Conservation (phyloP, 2,113 vertebrate species). For the Pipra filicauda region DNA sequence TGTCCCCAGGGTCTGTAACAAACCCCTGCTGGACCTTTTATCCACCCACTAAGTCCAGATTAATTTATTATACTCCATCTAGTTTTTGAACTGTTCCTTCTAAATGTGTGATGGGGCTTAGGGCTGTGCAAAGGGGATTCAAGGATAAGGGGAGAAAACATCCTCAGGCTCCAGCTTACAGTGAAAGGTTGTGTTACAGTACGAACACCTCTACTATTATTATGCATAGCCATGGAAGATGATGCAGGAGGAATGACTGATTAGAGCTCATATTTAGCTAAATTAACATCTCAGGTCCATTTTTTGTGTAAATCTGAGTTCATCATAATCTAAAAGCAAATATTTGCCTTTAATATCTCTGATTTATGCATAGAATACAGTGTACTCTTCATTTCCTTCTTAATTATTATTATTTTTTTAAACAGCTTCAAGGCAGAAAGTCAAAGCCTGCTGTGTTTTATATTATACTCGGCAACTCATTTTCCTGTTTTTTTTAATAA, state of each 20-base stretch:
- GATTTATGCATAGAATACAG: slow-evolving; percentile 74
- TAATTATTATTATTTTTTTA: slow-evolving; percentile 75
- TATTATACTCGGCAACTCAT: slow-evolving; percentile 71
- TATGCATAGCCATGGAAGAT: slow-evolving; percentile 55
- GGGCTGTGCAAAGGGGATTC: slow-evolving; percentile 59
- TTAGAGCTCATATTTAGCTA: slow-evolving; percentile 67
- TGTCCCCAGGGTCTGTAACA: slow-evolving; percentile 49
- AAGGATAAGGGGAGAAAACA: slow-evolving; percentile 60
- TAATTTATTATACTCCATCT: slow-evolving; percentile 70
- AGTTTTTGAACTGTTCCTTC: slow-evolving; percentile 67
- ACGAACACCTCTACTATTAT: slow-evolving; percentile 39
- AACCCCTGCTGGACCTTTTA: slow-evolving; percentile 63
- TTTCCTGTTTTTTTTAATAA: slow-evolving; percentile 67
- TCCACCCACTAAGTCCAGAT: slow-evolving; percentile 68
- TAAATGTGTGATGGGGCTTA: slow-evolving; percentile 64
- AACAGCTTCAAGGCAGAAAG: slow-evolving; percentile 76
- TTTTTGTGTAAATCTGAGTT: slow-evolving; percentile 63
- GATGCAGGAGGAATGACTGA: slow-evolving; percentile 54
- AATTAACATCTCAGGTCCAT: slow-evolving; percentile 66
- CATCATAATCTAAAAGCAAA: slow-evolving; percentile 72
- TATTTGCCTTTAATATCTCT: slow-evolving; percentile 72
- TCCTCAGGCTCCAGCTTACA: slow-evolving; percentile 49
- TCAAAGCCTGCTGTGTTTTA: slow-evolving; percentile 76
- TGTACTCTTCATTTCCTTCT: slow-evolving; percentile 71
- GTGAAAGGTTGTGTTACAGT: slow-evolving; percentile 50